Evolutionary conservation across 2,797 vertebrate species (phyloP).

Genomic region (Sebastes cheni): DNA sequence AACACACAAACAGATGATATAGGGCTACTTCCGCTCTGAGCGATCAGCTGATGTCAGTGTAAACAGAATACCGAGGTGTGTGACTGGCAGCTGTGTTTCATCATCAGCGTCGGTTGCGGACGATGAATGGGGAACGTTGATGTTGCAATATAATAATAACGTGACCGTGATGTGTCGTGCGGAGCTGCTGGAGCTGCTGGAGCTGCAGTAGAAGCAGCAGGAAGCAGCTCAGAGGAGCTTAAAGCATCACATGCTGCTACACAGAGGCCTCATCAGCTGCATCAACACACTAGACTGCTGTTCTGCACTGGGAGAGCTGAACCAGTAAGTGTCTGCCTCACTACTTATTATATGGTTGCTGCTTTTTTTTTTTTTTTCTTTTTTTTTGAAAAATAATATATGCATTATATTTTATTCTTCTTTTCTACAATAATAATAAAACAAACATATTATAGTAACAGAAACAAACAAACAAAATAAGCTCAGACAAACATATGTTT

Average conservation of each 20-base stretch:
- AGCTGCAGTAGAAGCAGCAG: conserved; percentile 1
- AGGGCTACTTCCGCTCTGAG: conserved; percentile 27
- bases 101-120: background rate
- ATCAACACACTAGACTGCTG: background rate
- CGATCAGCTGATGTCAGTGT: conserved; percentile 72
- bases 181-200: background rate
- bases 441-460: too few relatives aligned
- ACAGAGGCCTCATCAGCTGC: background rate
- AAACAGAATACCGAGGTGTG: conserved; percentile 56
- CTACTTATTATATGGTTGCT: background rate
- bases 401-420: too few relatives aligned
- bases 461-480: too few relatives aligned
- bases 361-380: background rate
- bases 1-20: fast-evolving
- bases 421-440: too few relatives aligned
- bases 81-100: background rate
- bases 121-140: background rate
- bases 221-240: conserved; percentile 36
- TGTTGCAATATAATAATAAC: background rate
- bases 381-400: too few relatives aligned
- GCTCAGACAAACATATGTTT: too few relatives aligned
- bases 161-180: background rate
- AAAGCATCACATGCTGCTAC: conserved; percentile 52
- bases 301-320: background rate
- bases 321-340: conserved; percentile 47